Evolutionary conservation across 2,888 invertebrate genomes (phyloP), one percentile per base, ranked within the genome.

Genomic region (Phyllotreta cruciferae): DNA sequence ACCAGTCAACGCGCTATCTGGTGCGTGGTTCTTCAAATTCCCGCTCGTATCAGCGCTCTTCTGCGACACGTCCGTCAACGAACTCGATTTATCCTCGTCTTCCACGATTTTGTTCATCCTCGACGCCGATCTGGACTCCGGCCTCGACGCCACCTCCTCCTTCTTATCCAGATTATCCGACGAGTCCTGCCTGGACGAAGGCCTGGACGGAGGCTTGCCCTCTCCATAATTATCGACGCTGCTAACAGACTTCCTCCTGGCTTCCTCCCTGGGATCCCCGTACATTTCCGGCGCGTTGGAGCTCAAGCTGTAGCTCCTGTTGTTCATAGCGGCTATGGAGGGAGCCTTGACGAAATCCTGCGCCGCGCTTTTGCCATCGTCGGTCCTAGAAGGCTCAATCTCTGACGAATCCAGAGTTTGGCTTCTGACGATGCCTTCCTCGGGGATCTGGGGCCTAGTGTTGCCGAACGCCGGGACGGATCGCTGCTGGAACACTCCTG

Each of bases 271-370:
- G 65, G 78, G 66, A 73, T 82, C 82, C 53, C 82, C 75, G 36
- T 82, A 82, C 8, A 68, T 61, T 65, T 84, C 79, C 13, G 83
- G 83, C 44, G 83, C 81, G 69, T 84, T 83, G 36, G 84, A 84
- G 61, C 84, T 82, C 69, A 85, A 83, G 70, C 85, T 86, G 66
- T 79, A 85, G 72, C 85, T 85, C 75, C 85, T 82, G 36, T 82
- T 83, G 78, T 85, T 85, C 68, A 82, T 79, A 69, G 82, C 77
- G 64, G 82, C 82, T 66, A 83, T 75, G 66, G 82, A 68, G 67
- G 76, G 70, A 56, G 71, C 64, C 66, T 71, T 71, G 50, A 64
- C 41, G 35, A 65, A 63, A 11, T 67, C 67, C 13, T 63, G 61
- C 6, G 65, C 10, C 9, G 50, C 55, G 24, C 58, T 66, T 14